These are phyloP conservation scores for Drosophila virilis DNA, from an alignment of 1,140 invertebrate species.

Conservation along the genomic window DNA sequence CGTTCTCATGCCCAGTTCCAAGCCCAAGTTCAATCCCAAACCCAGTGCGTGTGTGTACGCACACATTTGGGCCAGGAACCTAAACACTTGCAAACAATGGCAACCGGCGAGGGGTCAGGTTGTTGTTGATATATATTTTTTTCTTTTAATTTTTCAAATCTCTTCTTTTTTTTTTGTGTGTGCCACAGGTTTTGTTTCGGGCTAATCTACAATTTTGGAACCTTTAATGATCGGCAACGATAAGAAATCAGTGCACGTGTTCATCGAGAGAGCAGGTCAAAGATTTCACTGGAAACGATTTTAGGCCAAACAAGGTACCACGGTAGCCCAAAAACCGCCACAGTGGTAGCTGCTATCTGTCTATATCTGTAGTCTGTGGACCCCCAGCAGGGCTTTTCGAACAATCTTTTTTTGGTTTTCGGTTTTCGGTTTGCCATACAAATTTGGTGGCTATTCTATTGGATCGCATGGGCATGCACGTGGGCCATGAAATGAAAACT, in stretches of 20 bases:
- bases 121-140: constrained; percentile 54
- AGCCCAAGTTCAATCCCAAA: constrained; percentile 19
- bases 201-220: constrained; percentile 72
- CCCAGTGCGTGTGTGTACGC: constrained; percentile 37
- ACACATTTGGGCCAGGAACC: constrained; percentile 36
- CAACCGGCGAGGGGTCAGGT: constrained; percentile 63
- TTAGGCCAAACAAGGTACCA: constrained; percentile 52
- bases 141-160: constrained; percentile 28
- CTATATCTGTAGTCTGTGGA: constrained; percentile 31
- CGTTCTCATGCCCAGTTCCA: constrained; percentile 31
- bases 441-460: constrained; percentile 65
- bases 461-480: constrained; percentile 68
- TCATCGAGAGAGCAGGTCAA: constrained; percentile 53
- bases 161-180: constrained; percentile 20
- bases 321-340: constrained; percentile 61
- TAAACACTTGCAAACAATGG: constrained; percentile 47
- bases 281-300: constrained; percentile 59
- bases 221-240: constrained; percentile 70
- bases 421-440: constrained; percentile 59
- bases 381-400: constrained; percentile 70
- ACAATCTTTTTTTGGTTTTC: constrained; percentile 31
- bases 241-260: constrained; percentile 81
- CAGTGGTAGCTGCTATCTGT: constrained; percentile 49
- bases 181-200: constrained; percentile 47
- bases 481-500: constrained; percentile 62